Base-by-base conservation (phyloP, 2,797 vertebrate species). In the Enteromius viviparus region DNA sequence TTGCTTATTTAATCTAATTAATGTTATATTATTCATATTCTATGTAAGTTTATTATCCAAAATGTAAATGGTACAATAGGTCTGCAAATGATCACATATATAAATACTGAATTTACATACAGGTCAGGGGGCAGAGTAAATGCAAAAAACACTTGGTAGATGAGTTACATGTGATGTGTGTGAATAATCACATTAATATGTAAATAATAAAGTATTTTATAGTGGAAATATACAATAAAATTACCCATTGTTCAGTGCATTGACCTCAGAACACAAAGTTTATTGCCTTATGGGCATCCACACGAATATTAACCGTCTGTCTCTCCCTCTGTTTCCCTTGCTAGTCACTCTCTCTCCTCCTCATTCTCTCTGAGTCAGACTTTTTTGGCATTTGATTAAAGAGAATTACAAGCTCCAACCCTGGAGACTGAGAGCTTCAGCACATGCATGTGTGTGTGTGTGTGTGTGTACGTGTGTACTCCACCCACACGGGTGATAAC, bases 361-460 rank as follows among this genome's bases (percentile, higher is more conserved):
- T 85, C 78, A 68, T 68, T 76, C 78, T 80, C 71, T 55, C 64
- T 64, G 49, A 68, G 77, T 77, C 85, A 79, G 51, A 80, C 71
- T 78, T 78, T 76, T 71, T 83, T 83, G 78, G 72, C 84, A 81
- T 80, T 78, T 78, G 76, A 85, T 82, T 79, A 82, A 85, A 82
- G 60, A 85, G 84, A 78, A 78, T 85, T 85, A 82, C 80, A 85
- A 82, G 76, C 62, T 85, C 80, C 76, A n/a, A 65, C 69, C 66
- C 66, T 66, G 82, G 77, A 84, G 70, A 80, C 58, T 49, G 62
- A 60, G 26, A 64, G 60, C 78, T 74, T 77, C 26, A 68, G 76
- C 78, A 45, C 64, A 51, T 81, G 71, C 19, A 55, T 68, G 75
- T 51, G 53, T 65, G 68, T 65, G 80, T 42, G 69, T 75, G 62